Conservation (phyloP, 2,888 invertebrate species). For the Julus scandinavius region DNA sequence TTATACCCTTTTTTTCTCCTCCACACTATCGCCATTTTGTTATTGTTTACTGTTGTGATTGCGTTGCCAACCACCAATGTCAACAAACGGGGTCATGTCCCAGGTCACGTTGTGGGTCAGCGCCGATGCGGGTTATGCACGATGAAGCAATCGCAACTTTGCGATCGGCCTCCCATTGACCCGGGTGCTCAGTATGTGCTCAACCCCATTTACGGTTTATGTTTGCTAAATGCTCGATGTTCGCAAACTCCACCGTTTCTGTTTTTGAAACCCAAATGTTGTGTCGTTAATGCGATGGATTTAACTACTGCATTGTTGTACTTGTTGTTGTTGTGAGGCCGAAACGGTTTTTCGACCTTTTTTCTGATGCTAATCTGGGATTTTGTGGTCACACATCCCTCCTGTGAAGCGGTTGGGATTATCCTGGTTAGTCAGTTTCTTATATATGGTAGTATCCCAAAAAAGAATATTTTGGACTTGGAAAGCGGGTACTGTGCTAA, state of each 20-base stretch:
- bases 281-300: not conserved
- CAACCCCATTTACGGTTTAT: not conserved
- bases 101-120: not conserved
- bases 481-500: no score
- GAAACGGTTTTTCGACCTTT: not conserved
- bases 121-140: no score
- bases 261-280: not conserved
- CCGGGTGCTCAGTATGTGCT: not conserved
- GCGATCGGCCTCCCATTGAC: not conserved
- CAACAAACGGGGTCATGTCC: constrained; percentile 5
- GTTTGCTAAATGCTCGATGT: not conserved
- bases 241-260: not conserved
- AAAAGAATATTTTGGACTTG: no score
- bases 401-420: not conserved
- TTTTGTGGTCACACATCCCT: not conserved
- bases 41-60: constrained; percentile 16
- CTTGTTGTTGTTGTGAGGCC: not conserved
- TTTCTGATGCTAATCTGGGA: not conserved
- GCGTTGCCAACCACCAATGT: constrained; percentile 8
- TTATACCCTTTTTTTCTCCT: not conserved
- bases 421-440: not conserved
- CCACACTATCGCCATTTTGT: not conserved
- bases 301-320: not conserved
- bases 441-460: no score
- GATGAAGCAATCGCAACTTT: not conserved